A percentile compares a stretch with the other conserved stretches of the same genome.
These are phyloP conservation scores for Prenolepis imparis DNA, from an alignment of 2,888 invertebrate species.

Conservation along the genomic window DNA sequence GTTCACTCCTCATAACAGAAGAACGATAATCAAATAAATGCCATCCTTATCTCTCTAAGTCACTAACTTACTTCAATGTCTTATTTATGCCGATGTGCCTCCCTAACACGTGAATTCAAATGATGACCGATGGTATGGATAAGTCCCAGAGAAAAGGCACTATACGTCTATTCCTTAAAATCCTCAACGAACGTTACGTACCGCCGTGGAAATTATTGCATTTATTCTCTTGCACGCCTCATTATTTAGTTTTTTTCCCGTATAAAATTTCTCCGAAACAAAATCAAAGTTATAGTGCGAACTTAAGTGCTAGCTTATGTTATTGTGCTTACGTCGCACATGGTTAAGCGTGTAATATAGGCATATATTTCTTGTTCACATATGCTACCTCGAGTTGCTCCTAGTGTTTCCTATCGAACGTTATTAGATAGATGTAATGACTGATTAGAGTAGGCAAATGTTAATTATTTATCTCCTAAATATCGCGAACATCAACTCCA, in stretches of 20 bases:
- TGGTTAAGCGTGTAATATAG: constrained; percentile 48
- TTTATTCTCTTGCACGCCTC: constrained; percentile 16
- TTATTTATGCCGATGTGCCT: constrained; percentile 73
- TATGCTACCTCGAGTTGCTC: neutral
- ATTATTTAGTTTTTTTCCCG: constrained; percentile 31
- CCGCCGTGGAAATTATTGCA: constrained; percentile 4
- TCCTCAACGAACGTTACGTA: constrained; percentile 40
- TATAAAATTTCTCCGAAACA: constrained; percentile 14
- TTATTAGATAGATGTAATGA: constrained; percentile 3
- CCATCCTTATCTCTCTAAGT: constrained; percentile 59
- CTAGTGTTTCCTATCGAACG: constrained; percentile 10
- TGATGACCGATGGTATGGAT: constrained; percentile 63
- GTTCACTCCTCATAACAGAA: constrained; percentile 73
- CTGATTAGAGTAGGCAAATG: neutral
- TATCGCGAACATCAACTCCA: constrained; percentile 1
- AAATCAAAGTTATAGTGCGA: constrained; percentile 24
- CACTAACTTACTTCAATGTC: constrained; percentile 66
- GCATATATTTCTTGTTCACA: constrained; percentile 19
- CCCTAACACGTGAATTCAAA: constrained; percentile 70
- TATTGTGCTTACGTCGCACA: constrained; percentile 1
- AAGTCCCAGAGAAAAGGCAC: constrained; percentile 83
- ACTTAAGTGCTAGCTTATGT: neutral
- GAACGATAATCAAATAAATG: constrained; percentile 56
- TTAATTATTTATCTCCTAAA: constrained; percentile 21
- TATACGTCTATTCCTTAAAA: constrained; percentile 73